Evolutionary conservation across 1,140 invertebrate genomes (phyloP).

Genomic region (Wasmannia auropunctata): DNA sequence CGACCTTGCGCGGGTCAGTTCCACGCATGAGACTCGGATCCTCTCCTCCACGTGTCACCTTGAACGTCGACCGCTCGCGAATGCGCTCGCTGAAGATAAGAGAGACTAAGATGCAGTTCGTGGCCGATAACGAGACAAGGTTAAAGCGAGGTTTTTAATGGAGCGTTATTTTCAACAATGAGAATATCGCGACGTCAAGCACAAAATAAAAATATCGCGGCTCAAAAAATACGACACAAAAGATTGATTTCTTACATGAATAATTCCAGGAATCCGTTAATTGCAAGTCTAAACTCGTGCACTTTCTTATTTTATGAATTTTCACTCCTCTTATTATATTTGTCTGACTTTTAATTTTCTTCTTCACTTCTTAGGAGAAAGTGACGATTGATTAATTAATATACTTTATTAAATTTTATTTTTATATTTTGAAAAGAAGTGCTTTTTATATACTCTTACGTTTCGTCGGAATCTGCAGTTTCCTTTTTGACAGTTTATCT

Average conservation of each 20-base stretch:
- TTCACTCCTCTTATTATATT: constrained; percentile 3
- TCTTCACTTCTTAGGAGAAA: background rate
- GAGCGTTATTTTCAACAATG: background rate
- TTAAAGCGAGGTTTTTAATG: background rate
- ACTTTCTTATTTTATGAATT: background rate
- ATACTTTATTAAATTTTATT: background rate
- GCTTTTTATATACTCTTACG: background rate
- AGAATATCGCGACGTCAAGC: background rate
- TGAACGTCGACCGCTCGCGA: background rate
- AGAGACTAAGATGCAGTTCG: background rate
- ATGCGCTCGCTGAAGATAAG: background rate
- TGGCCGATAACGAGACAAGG: constrained; percentile 15
- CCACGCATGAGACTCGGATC: background rate
- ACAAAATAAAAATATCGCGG: background rate
- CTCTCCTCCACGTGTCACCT: background rate
- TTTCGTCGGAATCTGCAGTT: background rate
- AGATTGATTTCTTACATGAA: background rate
- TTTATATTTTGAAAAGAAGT: background rate
- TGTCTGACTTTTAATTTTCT: background rate
- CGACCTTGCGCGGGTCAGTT: constrained; percentile 41
- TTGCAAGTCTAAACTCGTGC: background rate
- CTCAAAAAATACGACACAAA: background rate
- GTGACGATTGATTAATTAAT: background rate
- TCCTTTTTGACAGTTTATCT: background rate
- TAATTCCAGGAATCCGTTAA: background rate